Conservation (phyloP, 2,888 invertebrate species). For the Cataglyphis rosenhaueri region DNA sequence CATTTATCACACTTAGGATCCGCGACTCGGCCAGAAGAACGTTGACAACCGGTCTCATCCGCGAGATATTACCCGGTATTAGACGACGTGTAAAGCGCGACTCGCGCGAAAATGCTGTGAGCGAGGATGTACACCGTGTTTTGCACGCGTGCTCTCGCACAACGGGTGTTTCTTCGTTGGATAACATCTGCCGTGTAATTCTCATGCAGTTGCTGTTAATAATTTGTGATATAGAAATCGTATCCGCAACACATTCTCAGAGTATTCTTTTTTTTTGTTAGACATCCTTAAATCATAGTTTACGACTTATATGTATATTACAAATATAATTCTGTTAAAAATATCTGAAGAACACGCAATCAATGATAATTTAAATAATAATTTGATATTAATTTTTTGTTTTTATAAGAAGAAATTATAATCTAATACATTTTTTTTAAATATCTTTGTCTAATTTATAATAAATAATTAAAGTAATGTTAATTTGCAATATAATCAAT, state of each 20-base stretch:
- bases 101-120: neutral
- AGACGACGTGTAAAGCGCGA: conserved; percentile 10
- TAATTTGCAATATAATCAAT: neutral
- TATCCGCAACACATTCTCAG: neutral
- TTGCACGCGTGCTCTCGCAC: neutral
- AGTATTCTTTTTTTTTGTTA: neutral
- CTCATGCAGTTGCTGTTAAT: neutral
- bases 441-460: neutral
- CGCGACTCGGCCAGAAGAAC: conserved; percentile 46
- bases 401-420: neutral
- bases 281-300: neutral
- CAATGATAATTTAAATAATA: neutral
- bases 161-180: neutral
- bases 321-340: neutral
- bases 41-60: conserved; percentile 45
- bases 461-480: neutral
- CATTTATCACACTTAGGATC: conserved; percentile 60
- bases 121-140: neutral
- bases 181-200: neutral
- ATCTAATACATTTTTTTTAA: neutral
- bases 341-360: neutral
- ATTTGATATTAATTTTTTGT: neutral
- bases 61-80: conserved; percentile 27
- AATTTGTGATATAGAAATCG: neutral
- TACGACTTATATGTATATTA: neutral